Conservation (phyloP, 2,888 invertebrate species). For the Tipula unca region DNA sequence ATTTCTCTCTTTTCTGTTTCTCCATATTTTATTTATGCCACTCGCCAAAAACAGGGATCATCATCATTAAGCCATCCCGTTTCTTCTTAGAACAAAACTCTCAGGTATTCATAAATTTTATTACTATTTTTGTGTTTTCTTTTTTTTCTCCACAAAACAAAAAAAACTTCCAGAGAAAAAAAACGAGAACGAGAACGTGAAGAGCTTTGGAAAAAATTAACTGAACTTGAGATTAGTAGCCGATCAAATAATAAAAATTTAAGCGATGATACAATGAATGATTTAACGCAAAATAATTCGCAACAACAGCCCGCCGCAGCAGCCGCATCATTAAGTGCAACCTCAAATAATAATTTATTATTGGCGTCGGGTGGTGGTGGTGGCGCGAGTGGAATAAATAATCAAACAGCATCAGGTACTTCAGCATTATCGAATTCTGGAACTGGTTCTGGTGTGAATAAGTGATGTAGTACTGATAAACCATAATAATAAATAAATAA, state of each 20-base stretch:
- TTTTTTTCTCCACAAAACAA: conserved; percentile 16
- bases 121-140: background rate
- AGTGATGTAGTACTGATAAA: conserved; percentile 31
- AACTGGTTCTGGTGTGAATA: conserved; percentile 30
- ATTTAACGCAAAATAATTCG: conserved; percentile 27
- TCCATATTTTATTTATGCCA: background rate
- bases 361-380: conserved; percentile 21
- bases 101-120: background rate
- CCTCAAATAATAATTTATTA: conserved; percentile 20
- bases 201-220: conserved; percentile 94
- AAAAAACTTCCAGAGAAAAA: conserved; percentile 36
- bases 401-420: conserved; percentile 18
- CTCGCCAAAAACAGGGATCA: background rate
- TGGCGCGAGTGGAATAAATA: background rate
- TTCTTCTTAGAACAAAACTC: background rate
- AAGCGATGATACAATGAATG: conserved; percentile 27
- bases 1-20: background rate
- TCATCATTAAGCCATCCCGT: background rate
- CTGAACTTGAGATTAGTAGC: conserved; percentile 74
- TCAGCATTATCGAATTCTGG: conserved; percentile 22
- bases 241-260: conserved; percentile 34
- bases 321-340: conserved; percentile 16
- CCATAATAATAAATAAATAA: conserved; percentile 24
- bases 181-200: conserved; percentile 84
- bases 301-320: conserved; percentile 26